phyloP scores from a whole-genome alignment of 2,888 invertebrate species.

The Parnassius apollo region DNA sequence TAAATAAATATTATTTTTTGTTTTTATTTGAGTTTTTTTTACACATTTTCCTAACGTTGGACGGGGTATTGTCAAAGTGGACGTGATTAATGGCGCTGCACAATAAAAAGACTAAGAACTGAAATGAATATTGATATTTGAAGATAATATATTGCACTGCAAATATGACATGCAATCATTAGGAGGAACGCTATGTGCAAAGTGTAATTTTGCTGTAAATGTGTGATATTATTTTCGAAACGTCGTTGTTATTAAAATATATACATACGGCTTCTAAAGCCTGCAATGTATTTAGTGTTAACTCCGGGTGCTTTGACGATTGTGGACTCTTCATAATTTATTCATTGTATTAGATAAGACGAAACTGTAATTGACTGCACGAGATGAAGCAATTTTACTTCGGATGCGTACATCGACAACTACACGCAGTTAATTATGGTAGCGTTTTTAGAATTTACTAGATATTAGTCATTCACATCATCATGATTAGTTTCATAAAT shows the following conservation, averaged over 20 bases:
- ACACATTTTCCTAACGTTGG: slow-evolving; percentile 51
- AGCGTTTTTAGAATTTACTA: slow-evolving; percentile 73
- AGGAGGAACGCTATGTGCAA: slow-evolving; percentile 63
- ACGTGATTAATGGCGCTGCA: slow-evolving; percentile 75
- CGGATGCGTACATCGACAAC: slow-evolving; percentile 3
- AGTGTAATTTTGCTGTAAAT: slow-evolving; percentile 73
- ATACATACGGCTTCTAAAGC: slow-evolving; percentile 70
- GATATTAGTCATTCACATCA: slow-evolving; percentile 70
- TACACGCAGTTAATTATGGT: slow-evolving; percentile 53
- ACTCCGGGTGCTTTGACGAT: slow-evolving; percentile 81
- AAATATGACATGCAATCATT: slow-evolving; percentile 51
- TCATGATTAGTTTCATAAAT: slow-evolving; percentile 48
- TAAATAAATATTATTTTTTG: slow-evolving; percentile 59
- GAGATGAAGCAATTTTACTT: slow-evolving; percentile 6
- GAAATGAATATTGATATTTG: slow-evolving; percentile 48
- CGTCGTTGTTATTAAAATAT: slow-evolving; percentile 61
- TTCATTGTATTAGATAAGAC: slow-evolving; percentile 70
- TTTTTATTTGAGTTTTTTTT: slow-evolving; percentile 51
- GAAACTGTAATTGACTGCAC: slow-evolving; percentile 51
- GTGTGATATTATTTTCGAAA: slow-evolving; percentile 78
- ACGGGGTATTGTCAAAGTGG: slow-evolving; percentile 76
- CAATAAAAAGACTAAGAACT: slow-evolving; percentile 60
- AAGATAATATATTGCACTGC: slow-evolving; percentile 54
- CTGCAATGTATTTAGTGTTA: slow-evolving; percentile 77
- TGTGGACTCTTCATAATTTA: slow-evolving; percentile 77